phyloP scores from a whole-genome alignment of 30 jellyfish, hydroid and myxozoan species.

The Chrysaora quinquecirrha region DNA sequence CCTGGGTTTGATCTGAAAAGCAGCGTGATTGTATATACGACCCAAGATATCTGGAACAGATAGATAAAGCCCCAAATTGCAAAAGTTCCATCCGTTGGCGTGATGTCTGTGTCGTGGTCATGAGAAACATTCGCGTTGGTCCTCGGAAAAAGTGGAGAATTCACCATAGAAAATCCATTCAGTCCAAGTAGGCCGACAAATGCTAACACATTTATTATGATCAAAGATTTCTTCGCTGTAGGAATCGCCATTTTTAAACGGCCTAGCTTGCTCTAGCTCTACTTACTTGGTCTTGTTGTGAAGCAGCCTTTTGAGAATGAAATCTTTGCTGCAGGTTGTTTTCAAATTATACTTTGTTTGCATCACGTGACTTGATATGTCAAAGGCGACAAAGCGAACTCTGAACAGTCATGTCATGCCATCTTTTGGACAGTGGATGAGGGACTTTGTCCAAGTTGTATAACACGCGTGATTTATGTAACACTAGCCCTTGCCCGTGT shows the following conservation, averaged over 20 bases:
- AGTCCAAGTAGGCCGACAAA: conserved; percentile 61
- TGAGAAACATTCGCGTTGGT: conserved; percentile 46
- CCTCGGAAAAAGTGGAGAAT: conserved; percentile 66
- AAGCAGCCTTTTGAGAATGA: too few relatives aligned
- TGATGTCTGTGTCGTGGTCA: conserved; percentile 58
- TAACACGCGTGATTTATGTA: too few relatives aligned
- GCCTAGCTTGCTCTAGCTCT: too few relatives aligned
- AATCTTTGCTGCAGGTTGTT: too few relatives aligned
- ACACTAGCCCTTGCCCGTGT: too few relatives aligned
- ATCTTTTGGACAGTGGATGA: too few relatives aligned
- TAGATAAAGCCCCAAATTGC: conserved; percentile 87
- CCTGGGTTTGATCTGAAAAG: conserved; percentile 50
- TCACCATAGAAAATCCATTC: conserved; percentile 53
- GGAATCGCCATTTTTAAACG: conserved; percentile 63
- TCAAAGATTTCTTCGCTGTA: conserved; percentile 39
- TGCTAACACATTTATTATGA: conserved; percentile 36
- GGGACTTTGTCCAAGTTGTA: too few relatives aligned
- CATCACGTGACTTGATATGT: too few relatives aligned
- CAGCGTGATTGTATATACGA: conserved; percentile 58
- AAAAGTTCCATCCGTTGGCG: conserved; percentile 78
- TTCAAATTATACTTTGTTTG: too few relatives aligned
- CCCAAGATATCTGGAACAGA: conserved; percentile 64
- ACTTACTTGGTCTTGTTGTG: too few relatives aligned
- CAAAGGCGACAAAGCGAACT: too few relatives aligned
- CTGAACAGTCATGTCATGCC: too few relatives aligned